phyloP scores from a whole-genome alignment of 2,113 vertebrate genomes.

The Dolichotis patagonum region DNA sequence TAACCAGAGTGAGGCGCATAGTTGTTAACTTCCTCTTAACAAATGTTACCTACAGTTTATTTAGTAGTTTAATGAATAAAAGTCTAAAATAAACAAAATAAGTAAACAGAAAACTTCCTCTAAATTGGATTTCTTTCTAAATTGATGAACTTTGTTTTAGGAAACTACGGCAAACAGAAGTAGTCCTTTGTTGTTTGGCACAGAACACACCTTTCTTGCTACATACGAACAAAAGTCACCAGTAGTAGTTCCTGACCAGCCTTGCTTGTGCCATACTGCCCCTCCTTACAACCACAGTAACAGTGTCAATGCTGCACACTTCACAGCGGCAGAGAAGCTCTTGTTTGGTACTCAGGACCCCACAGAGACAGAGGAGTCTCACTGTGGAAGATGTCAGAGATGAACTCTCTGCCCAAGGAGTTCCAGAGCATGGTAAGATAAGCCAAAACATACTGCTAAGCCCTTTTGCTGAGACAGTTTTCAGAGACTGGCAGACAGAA shows the following conservation, averaged over 20 bases:
- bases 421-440: background rate
- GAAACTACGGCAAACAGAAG: background rate
- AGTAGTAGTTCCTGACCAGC: background rate
- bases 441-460: background rate
- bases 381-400: fast-evolving
- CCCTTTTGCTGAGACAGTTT: background rate
- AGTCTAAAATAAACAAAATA: slow-evolving; percentile 9
- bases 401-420: fast-evolving
- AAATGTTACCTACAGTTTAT: background rate
- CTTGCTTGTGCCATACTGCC: background rate
- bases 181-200: background rate
- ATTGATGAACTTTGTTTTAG: background rate
- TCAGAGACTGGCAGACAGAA: background rate
- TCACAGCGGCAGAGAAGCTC: background rate
- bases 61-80: background rate
- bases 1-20: no score
- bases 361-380: background rate
- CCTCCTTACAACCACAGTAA: background rate
- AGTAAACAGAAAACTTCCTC: background rate
- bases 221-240: background rate
- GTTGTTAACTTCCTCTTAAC: background rate
- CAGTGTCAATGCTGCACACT: background rate
- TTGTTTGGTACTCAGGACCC: background rate
- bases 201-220: background rate
- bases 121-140: background rate